phyloP scores from a whole-genome alignment of 2,113 vertebrate genomes.

The Piprites chloris region DNA sequence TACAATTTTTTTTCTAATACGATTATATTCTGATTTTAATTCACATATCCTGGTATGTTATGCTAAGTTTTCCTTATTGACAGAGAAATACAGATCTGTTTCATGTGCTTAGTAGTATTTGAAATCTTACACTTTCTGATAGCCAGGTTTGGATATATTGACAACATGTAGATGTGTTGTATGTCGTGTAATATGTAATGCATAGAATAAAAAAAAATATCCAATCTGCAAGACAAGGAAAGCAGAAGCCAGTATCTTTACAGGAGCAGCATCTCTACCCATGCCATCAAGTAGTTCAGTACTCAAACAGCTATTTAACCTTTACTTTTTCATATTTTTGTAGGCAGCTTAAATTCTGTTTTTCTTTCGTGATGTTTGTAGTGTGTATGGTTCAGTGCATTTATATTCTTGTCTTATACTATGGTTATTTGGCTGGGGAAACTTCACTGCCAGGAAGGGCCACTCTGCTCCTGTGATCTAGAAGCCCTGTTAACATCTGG shows the following conservation, averaged over 20 bases:
- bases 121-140: not conserved
- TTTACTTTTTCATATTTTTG: not conserved
- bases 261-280: not conserved
- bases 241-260: not conserved
- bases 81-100: not conserved
- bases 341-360: not conserved
- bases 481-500: not conserved
- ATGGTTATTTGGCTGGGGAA: not conserved
- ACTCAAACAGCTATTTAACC: not conserved
- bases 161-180: not conserved
- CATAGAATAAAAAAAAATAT: not conserved
- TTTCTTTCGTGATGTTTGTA: not conserved
- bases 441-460: not conserved
- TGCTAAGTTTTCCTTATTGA: not conserved
- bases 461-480: not conserved
- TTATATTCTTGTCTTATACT: not conserved
- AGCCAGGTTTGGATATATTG: not conserved
- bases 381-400: not conserved
- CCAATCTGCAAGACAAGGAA: not conserved
- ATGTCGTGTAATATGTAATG: not conserved
- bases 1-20: not conserved
- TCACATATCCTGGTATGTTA: not conserved
- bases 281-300: not conserved
- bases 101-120: not conserved
- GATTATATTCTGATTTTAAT: not conserved